These are phyloP conservation scores for Hippopotamyrus pictus DNA, from an alignment of 2,797 vertebrate genomes.

Conservation along the genomic window DNA sequence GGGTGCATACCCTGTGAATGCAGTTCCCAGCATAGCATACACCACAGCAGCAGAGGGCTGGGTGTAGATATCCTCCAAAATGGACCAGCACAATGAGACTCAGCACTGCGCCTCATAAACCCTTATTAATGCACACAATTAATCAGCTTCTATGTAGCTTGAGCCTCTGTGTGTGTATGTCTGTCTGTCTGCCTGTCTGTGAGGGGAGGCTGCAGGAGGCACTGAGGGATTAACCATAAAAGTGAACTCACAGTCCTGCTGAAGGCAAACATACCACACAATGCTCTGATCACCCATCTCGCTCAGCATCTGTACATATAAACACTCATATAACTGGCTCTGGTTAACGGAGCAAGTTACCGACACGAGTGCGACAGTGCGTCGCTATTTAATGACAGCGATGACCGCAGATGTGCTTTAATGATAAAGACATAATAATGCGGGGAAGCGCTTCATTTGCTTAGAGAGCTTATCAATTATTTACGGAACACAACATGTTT, in stretches of 20 bases:
- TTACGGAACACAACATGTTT: neutral
- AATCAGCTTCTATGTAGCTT: constrained; percentile 24
- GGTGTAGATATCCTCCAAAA: neutral
- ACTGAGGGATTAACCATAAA: neutral
- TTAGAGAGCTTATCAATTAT: neutral
- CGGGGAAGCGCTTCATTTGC: neutral
- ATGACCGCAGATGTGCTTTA: neutral
- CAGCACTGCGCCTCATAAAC: neutral
- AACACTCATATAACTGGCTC: neutral
- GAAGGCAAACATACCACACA: neutral
- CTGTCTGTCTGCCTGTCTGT: neutral
- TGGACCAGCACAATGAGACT: neutral
- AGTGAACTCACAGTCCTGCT: neutral
- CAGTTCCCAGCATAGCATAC: neutral
- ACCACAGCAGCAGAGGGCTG: neutral
- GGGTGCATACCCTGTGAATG: constrained; percentile 43
- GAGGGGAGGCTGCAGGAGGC: neutral
- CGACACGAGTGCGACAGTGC: neutral
- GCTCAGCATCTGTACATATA: neutral
- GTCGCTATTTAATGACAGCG: neutral
- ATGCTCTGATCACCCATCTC: neutral
- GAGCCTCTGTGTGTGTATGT: neutral
- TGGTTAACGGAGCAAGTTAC: neutral
- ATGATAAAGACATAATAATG: neutral
- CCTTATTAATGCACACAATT: constrained; percentile 38